Evolutionary conservation across 2,888 invertebrate species (phyloP).

Genomic region (Blastobasis adustella): DNA sequence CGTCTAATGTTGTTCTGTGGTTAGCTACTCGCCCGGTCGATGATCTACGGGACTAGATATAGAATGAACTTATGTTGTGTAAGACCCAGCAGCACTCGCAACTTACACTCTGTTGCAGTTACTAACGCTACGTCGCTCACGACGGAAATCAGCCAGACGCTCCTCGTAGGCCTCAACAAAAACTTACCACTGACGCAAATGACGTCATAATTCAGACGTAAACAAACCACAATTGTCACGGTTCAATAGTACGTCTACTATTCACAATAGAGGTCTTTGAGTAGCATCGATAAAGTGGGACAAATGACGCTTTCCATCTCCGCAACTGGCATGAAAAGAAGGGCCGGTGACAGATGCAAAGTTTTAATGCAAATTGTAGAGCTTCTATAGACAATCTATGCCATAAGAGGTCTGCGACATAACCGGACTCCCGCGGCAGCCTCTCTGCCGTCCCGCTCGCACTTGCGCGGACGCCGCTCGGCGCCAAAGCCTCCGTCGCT

Average conservation of each 20-base stretch:
- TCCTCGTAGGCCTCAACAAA: neutral
- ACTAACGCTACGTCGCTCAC: conserved; percentile 15
- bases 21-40: conserved; percentile 2
- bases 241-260: neutral
- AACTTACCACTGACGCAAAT: neutral
- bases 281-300: no score
- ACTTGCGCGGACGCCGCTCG: conserved; percentile 22
- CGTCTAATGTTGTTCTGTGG: neutral
- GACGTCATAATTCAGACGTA: neutral
- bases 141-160: conserved; percentile 1
- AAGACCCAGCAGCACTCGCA: neutral
- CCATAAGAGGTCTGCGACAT: conserved; percentile 49
- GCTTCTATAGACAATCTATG: conserved; percentile 46
- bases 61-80: neutral
- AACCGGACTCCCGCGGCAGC: conserved; percentile 67
- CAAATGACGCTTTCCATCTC: neutral
- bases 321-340: neutral
- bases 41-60: conserved; percentile 1
- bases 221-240: neutral
- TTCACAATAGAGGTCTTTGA: no score
- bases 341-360: conserved; percentile 5
- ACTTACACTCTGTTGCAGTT: conserved; percentile 17
- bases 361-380: conserved; percentile 31
- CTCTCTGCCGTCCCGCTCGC: conserved; percentile 47
- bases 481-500: conserved; percentile 56